Percentiles rank a stretch among this genome's conserved stretches.
phyloP scores from a whole-genome alignment of 2,113 vertebrate genomes.

The Crotalus helleri region DNA sequence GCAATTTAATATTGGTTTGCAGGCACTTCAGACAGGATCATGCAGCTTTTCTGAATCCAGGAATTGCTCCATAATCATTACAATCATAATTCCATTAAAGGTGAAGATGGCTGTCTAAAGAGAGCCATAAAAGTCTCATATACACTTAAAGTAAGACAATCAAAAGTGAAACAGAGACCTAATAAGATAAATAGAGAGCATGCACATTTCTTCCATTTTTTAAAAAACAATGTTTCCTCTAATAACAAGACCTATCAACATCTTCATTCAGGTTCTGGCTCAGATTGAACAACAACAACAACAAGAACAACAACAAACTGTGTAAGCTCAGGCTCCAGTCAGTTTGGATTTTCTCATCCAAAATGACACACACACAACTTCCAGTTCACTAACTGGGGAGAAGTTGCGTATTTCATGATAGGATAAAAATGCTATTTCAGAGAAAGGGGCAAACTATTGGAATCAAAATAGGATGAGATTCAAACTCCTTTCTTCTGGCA shows the following conservation, averaged over 20 bases:
- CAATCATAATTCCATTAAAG: conserved; percentile 41
- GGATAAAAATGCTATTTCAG: background rate
- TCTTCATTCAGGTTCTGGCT: conserved; percentile 38
- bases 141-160: conserved; percentile 34
- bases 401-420: background rate
- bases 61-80: conserved; percentile 40
- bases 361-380: conserved; percentile 28
- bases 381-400: background rate
- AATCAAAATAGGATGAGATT: background rate
- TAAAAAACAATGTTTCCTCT: conserved; percentile 42
- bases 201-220: conserved; percentile 29
- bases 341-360: conserved; percentile 34
- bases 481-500: background rate
- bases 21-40: conserved; percentile 29
- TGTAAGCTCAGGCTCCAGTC: conserved; percentile 41
- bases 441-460: background rate
- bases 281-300: background rate
- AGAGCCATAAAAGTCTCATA: conserved; percentile 35
- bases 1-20: conserved; percentile 29
- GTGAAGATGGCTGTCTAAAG: conserved; percentile 56
- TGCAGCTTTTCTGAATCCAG: conserved; percentile 40
- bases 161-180: background rate
- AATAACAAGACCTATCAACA: conserved; percentile 42
- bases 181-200: conserved; percentile 9
- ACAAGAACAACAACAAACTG: background rate